phyloP scores from a whole-genome alignment of 2,888 invertebrate genomes.

The Cephalotes varians region DNA sequence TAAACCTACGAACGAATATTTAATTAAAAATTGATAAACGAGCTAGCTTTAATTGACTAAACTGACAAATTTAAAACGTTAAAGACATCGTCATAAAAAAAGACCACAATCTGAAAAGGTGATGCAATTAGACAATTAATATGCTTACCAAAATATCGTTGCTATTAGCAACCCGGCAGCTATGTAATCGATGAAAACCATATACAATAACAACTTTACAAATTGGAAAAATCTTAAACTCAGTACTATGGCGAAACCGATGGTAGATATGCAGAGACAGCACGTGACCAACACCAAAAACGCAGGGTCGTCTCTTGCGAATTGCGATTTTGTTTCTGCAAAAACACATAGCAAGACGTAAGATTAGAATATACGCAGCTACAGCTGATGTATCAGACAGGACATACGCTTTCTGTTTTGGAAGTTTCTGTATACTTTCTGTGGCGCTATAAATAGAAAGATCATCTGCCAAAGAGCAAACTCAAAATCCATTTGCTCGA shows the following conservation, averaged over 20 bases:
- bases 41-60: background rate
- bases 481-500: constrained; percentile 99
- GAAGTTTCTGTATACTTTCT: constrained; percentile 98
- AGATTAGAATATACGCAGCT: background rate
- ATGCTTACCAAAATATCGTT: constrained; percentile 93
- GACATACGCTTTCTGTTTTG: constrained; percentile 98
- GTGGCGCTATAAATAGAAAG: constrained; percentile 96
- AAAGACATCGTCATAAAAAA: background rate
- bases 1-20: constrained; percentile 88
- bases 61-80: background rate
- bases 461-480: constrained; percentile 99
- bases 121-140: background rate
- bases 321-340: constrained; percentile 98
- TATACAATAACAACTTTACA: constrained; percentile 94
- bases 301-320: constrained; percentile 99
- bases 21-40: background rate
- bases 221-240: constrained; percentile 90
- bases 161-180: constrained; percentile 95
- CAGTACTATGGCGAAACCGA: constrained; percentile 94
- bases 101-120: background rate
- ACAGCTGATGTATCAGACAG: background rate
- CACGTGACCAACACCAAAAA: constrained; percentile 96
- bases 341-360: constrained; percentile 36
- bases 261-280: constrained; percentile 95
- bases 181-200: constrained; percentile 97